A percentile compares a stretch with the other conserved stretches of the same genome.
Evolutionary conservation across 30 jellyfish, hydroid and myxozoan genomes (phyloP).

Genomic region (Hydra vulgaris): DNA sequence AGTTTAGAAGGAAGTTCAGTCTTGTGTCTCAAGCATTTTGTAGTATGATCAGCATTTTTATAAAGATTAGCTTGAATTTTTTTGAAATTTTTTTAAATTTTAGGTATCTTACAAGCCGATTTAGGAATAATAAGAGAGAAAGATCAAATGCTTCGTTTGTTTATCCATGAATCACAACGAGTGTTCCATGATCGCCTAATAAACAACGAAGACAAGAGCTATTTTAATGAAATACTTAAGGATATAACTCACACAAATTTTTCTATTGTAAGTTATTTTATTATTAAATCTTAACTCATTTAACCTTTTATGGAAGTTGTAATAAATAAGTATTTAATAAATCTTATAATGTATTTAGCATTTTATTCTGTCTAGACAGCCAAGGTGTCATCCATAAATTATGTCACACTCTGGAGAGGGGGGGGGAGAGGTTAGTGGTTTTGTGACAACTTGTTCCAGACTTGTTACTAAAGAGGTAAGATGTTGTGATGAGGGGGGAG

Average conservation of each 20-base stretch:
- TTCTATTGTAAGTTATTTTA: conserved; percentile 56
- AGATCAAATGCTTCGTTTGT: conserved; percentile 65
- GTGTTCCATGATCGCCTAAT: conserved; percentile 92
- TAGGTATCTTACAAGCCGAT: conserved; percentile 90
- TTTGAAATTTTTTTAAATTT: background rate
- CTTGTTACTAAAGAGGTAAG: no score
- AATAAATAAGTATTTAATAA: background rate
- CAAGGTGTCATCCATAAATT: no score
- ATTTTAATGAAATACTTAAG: conserved; percentile 56
- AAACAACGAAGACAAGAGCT: conserved; percentile 67
- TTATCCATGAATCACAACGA: conserved; percentile 83
- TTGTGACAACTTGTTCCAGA: no score
- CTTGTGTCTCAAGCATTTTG: no score
- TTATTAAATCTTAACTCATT: no score
- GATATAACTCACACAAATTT: conserved; percentile 86
- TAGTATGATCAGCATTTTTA: no score
- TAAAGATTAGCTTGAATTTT: no score
- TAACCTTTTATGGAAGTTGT: background rate
- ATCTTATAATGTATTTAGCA: background rate
- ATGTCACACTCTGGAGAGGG: no score
- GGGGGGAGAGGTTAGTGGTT: no score
- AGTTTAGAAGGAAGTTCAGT: no score
- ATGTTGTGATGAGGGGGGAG: no score
- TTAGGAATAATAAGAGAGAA: conserved; percentile 85
- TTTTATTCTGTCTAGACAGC: conserved; percentile 1